Evolutionary conservation across 2,888 invertebrate species (phyloP).

Genomic region (Gisinianus flammeolus): DNA sequence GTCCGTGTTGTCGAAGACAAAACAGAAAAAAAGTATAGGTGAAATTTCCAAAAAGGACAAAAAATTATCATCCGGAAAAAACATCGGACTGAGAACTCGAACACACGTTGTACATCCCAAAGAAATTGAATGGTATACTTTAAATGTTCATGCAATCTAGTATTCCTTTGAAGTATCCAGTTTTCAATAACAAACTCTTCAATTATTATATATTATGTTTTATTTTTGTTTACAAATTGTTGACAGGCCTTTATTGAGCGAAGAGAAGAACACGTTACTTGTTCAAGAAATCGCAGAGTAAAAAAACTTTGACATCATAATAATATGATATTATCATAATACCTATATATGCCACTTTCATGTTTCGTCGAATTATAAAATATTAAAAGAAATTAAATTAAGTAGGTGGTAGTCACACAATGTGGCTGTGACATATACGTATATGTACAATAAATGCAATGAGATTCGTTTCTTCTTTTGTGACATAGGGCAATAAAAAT

Average conservation of each 20-base stretch:
- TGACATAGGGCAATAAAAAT: conserved; percentile 40
- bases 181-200: too few relatives aligned
- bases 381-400: too few relatives aligned
- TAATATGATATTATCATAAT: background rate
- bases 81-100: conserved; percentile 31
- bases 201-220: too few relatives aligned
- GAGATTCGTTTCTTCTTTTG: too few relatives aligned
- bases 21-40: conserved; percentile 52
- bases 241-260: conserved; percentile 44
- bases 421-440: too few relatives aligned
- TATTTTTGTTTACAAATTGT: too few relatives aligned
- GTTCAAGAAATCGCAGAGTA: conserved; percentile 40
- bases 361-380: too few relatives aligned
- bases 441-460: too few relatives aligned
- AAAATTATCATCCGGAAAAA: conserved; percentile 14
- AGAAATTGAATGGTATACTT: conserved; percentile 50
- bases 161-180: too few relatives aligned
- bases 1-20: conserved; percentile 40
- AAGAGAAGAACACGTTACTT: conserved; percentile 25
- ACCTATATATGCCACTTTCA: background rate
- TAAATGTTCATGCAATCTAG: too few relatives aligned
- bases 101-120: conserved; percentile 50
- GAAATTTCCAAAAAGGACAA: conserved; percentile 50
- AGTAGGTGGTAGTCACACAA: too few relatives aligned
- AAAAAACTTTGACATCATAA: too few relatives aligned